Evolutionary conservation across 2,888 invertebrate species (phyloP), one percentile per base, ranked within the genome.

Genomic region (Aporophyla lueneburgensis): DNA sequence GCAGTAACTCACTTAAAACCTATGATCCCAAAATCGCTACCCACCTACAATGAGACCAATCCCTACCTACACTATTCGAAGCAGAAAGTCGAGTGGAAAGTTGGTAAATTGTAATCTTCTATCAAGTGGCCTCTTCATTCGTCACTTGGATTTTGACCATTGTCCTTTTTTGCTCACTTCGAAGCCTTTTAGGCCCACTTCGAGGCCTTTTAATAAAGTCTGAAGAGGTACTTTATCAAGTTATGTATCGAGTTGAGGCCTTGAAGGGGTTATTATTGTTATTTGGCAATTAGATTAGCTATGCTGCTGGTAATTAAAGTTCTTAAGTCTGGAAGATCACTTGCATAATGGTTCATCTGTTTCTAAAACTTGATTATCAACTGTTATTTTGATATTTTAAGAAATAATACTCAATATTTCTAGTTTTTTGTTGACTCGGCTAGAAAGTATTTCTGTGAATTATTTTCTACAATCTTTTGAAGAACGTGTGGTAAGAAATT

Each of bases 81-180:
- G 75, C 79, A 82, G 83, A 86, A 83, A 86, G 84, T 84, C 86
- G 76, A 89, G 89, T 85, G 81, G 83, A 83, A 80, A 85, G 84
- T 89, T 86, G 72, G 86, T 86, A 83, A 89, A 87, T 87, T 89
- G 89, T 89, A 89, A 88, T 89, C 80, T 89, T 80, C 84, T 76
- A 61, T 78, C 80, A 83, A 88, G 83, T 70, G 78, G 63, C 77
- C 82, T 79, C 80, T 87, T 65, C 76, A 85, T 75, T 86, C 76
- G 76, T 80, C 87, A 86, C 81, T 88, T 78, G 72, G 79, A 73
- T 76, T 82, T 85, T 74, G 69, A 74, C 43, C 81, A 79, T 78
- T 78, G 80, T 78, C 83, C 76, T 83, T 72, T 71, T 63, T 71
- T 71, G 83, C 54, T 77, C 83, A 77, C 69, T 82, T 61, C 6